A percentile compares a stretch with the other conserved stretches of the same genome.
These are phyloP conservation scores for Phocoena sinus DNA, from an alignment of 2,113 vertebrate genomes.

Conservation along the genomic window DNA sequence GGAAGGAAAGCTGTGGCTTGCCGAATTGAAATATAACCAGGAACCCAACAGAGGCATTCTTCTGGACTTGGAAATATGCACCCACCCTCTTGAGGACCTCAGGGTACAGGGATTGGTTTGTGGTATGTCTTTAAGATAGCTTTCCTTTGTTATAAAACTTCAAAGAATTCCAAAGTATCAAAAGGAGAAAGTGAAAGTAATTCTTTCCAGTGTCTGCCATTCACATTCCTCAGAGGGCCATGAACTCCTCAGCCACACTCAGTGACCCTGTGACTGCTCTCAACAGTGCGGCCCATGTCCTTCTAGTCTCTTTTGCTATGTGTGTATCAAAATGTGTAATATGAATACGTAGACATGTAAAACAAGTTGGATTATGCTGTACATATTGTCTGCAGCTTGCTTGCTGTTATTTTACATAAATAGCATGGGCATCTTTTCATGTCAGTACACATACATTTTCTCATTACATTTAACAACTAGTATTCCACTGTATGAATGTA, in stretches of 20 bases:
- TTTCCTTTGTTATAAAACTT: not conserved
- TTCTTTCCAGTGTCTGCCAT: not conserved
- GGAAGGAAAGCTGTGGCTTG: not conserved
- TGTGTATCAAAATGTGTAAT: not conserved
- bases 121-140: not conserved
- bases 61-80: not conserved
- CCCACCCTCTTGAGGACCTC: not conserved
- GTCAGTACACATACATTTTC: not conserved
- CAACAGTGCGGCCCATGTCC: too few relatives aligned
- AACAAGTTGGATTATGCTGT: not conserved
- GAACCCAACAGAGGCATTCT: not conserved
- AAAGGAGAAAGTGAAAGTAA: not conserved
- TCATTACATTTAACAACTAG: not conserved
- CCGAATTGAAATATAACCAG: not conserved
- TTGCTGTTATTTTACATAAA: not conserved
- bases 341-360: not conserved
- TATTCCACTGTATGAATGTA: not conserved
- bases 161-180: not conserved
- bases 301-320: not conserved
- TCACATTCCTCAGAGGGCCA: not conserved
- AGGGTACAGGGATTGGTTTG: not conserved
- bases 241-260: not conserved
- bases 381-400: not conserved
- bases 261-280: not conserved
- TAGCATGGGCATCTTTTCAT: not conserved